These are phyloP conservation scores for Xerus inauris DNA, from an alignment of 2,113 vertebrate genomes.

Conservation along the genomic window DNA sequence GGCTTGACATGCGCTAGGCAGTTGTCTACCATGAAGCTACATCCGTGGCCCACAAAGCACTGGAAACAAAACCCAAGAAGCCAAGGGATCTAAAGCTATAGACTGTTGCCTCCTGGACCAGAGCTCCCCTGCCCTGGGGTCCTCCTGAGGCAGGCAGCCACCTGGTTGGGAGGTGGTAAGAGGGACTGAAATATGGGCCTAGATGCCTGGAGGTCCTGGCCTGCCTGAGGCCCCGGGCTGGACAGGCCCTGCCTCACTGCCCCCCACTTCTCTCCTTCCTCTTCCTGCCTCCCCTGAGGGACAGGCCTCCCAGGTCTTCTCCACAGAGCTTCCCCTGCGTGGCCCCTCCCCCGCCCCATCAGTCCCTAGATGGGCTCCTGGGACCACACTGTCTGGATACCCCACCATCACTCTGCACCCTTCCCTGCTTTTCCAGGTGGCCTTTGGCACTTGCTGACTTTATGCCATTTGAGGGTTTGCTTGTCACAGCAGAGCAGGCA, in stretches of 20 bases:
- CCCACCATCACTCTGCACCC: not conserved
- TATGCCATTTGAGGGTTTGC: not conserved
- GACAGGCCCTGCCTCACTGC: not conserved
- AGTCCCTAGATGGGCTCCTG: not conserved
- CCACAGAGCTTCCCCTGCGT: not conserved
- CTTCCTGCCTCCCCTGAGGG: too few species aligned
- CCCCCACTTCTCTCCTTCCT: not conserved
- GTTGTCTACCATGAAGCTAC: too few species aligned
- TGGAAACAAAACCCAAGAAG: not conserved
- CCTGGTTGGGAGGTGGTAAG: not conserved
- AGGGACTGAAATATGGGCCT: not conserved
- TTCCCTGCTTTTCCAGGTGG: not conserved
- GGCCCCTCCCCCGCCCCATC: not conserved
- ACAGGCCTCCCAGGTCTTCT: not conserved
- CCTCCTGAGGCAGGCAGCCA: not conserved
- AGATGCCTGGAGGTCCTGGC: not conserved
- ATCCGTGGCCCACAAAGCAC: not conserved
- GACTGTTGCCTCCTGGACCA: not conserved
- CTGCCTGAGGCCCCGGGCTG: not conserved
- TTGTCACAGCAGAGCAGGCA: not conserved
- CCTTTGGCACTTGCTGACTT: not conserved
- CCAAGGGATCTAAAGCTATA: not conserved
- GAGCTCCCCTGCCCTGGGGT: not conserved
- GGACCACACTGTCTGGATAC: fast-evolving
- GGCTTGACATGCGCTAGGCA: not conserved